A percentile compares a stretch with the other conserved stretches of the same genome.
Conservation (phyloP, 2,888 invertebrate species). For the Hanleya hanleyi region DNA sequence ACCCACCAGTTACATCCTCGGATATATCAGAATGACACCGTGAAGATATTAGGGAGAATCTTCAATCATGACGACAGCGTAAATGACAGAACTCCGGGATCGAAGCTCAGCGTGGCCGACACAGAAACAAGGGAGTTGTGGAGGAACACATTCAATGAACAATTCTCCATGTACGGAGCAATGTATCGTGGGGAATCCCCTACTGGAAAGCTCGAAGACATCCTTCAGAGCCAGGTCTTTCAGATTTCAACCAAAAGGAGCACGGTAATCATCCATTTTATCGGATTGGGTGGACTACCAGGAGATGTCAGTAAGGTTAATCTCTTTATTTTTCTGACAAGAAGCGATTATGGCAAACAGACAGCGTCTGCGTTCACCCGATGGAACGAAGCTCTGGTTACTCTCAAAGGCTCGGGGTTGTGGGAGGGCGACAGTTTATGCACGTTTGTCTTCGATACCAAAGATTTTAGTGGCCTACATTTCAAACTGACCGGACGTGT, state of each 20-base stretch:
- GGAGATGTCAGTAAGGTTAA: neutral
- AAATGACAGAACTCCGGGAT: slow-evolving; percentile 73
- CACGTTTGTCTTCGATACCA: neutral
- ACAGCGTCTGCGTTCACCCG: too few relatives aligned
- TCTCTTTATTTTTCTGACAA: too few relatives aligned
- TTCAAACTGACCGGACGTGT: neutral
- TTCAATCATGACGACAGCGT: slow-evolving; percentile 75
- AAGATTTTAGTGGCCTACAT: neutral
- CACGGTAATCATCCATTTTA: neutral
- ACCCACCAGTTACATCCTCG: slow-evolving; percentile 74
- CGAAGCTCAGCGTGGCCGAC: slow-evolving; percentile 73
- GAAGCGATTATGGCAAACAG: too few relatives aligned
- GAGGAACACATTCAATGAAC: slow-evolving; percentile 72
- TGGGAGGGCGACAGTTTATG: neutral
- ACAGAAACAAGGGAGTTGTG: slow-evolving; percentile 73
- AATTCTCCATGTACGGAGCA: slow-evolving; percentile 72
- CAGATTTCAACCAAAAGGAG: slow-evolving; percentile 57
- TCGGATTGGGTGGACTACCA: neutral
- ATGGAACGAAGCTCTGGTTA: too few relatives aligned
- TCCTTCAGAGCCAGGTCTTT: slow-evolving; percentile 62
- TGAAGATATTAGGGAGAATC: slow-evolving; percentile 63
- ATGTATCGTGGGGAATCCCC: slow-evolving; percentile 75
- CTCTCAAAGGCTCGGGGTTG: too few relatives aligned
- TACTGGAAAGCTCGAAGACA: slow-evolving; percentile 69
- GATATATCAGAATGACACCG: slow-evolving; percentile 65